A percentile compares a stretch with the other conserved stretches of the same genome.
These are phyloP conservation scores for Micromys minutus DNA, from an alignment of 2,113 vertebrate genomes.

Conservation along the genomic window DNA sequence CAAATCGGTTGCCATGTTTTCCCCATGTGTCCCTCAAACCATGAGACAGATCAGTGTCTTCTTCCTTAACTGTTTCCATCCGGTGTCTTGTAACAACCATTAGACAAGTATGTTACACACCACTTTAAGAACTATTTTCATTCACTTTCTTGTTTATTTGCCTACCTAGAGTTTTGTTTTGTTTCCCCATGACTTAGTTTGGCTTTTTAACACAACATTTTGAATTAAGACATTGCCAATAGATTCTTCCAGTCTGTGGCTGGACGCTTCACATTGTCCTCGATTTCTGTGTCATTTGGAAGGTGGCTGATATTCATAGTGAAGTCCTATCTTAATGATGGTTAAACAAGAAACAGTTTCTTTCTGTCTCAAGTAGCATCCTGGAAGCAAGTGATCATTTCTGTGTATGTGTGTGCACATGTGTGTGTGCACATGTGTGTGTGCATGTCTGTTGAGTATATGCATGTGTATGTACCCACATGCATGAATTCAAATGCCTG, in stretches of 20 bases:
- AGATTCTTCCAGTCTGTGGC: neutral
- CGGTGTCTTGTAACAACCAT: neutral
- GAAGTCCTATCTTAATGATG: neutral
- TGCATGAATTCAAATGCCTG: no score
- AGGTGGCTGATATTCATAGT: neutral
- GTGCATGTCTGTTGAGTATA: neutral
- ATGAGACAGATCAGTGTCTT: neutral
- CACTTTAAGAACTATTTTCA: neutral
- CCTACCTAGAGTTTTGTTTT: neutral
- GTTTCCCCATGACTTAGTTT: neutral
- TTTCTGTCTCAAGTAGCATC: neutral
- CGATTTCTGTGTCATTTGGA: neutral
- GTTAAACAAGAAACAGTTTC: neutral
- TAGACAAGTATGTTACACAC: no score
- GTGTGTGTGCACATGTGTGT: neutral
- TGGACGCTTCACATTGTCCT: neutral
- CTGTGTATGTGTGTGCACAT: neutral
- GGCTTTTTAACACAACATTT: neutral
- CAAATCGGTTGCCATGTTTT: neutral
- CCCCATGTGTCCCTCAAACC: neutral
- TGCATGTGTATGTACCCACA: no score
- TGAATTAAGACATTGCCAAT: neutral
- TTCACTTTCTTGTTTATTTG: slow-evolving; percentile 9
- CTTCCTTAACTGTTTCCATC: neutral
- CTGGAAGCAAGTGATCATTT: neutral